Percentiles rank a stretch among this genome's conserved stretches.
Conservation (phyloP, 2,888 invertebrate genomes). For the Slavum lentiscoides region DNA sequence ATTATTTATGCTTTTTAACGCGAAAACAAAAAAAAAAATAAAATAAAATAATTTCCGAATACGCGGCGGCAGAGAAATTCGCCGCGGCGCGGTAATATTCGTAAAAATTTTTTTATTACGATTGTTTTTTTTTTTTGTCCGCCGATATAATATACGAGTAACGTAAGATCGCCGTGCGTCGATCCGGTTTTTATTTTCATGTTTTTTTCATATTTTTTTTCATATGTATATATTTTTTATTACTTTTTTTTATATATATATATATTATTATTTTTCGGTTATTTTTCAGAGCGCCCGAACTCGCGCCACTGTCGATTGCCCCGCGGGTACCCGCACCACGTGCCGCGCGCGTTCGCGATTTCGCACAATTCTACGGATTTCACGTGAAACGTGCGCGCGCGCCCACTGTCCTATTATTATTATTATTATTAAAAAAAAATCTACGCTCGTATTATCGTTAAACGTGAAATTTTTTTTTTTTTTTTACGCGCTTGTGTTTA, state of each 20-base stretch:
- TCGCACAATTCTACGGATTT: not conserved
- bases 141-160: not conserved
- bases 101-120: no score
- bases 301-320: not conserved
- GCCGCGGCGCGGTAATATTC: not conserved
- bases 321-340: no score
- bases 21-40: not conserved
- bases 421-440: no score
- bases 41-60: not conserved
- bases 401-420: not conserved
- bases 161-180: not conserved
- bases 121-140: no score
- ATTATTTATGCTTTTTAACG: not conserved
- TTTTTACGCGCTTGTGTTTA: no score
- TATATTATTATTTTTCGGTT: not conserved
- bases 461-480: no score
- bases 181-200: constrained; percentile 43
- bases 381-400: constrained; percentile 8
- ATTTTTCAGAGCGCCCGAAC: no score
- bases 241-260: no score
- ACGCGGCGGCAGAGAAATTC: not conserved
- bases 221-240: no score
- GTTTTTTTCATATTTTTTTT: no score
- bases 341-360: no score
- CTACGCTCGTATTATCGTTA: no score